Conservation (phyloP, 2,888 invertebrate species). For the Ophion ventricosus region DNA sequence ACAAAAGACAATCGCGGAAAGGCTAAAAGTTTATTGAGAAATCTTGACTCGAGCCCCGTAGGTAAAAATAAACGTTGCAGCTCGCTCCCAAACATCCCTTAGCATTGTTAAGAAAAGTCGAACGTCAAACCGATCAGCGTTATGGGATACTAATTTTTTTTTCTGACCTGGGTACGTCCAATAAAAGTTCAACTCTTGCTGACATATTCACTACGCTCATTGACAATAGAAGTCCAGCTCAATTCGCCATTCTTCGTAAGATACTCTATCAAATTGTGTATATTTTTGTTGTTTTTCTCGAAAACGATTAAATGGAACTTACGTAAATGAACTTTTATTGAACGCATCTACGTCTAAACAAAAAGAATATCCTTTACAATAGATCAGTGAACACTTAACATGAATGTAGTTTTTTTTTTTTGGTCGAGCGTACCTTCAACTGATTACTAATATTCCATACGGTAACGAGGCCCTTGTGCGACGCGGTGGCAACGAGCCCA, state of each 20-base stretch:
- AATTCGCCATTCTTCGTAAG: neutral
- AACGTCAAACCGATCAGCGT: neutral
- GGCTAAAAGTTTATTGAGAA: no score
- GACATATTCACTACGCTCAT: neutral
- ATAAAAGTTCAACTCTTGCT: neutral
- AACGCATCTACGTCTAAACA: no score
- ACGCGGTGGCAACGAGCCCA: conserved; percentile 84
- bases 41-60: no score
- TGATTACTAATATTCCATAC: conserved; percentile 94
- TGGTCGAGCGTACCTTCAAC: conserved; percentile 83
- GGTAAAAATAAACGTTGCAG: no score
- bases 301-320: no score
- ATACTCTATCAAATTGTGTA: neutral
- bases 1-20: no score
- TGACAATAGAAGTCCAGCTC: neutral
- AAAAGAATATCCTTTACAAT: neutral
- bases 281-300: neutral
- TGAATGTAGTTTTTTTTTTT: neutral
- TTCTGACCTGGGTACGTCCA: neutral
- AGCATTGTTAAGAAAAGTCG: neutral
- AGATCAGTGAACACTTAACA: neutral
- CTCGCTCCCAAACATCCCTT: no score
- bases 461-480: conserved; percentile 86
- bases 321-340: no score
- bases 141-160: neutral